phyloP scores from a whole-genome alignment of 53 echinoderm and acorn worm genomes.

The Paracentrotus lividus region DNA sequence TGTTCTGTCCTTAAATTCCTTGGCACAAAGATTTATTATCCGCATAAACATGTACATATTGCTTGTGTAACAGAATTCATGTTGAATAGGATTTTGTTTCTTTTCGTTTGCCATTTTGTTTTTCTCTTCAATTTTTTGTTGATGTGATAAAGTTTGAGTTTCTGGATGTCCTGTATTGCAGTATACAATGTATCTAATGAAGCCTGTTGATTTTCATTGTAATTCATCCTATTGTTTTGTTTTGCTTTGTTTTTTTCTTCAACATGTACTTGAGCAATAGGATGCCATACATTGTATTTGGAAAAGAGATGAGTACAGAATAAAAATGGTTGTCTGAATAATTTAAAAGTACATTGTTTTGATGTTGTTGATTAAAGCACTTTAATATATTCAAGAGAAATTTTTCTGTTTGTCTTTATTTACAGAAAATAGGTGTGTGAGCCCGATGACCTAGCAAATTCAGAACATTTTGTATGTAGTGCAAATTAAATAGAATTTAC shows the following conservation, averaged over 20 bases:
- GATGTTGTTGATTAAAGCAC: conserved; percentile 51
- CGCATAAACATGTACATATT: neutral
- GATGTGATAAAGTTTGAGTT: neutral
- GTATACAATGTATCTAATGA: neutral
- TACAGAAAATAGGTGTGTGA: too few species aligned
- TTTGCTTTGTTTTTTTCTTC: neutral
- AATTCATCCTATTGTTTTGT: neutral
- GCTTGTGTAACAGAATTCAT: neutral
- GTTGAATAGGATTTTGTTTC: neutral
- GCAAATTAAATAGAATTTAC: too few species aligned
- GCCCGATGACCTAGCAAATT: too few species aligned
- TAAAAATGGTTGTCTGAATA: neutral
- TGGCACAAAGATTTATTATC: neutral
- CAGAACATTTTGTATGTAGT: too few species aligned
- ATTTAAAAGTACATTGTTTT: conserved; percentile 10
- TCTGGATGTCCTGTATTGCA: neutral
- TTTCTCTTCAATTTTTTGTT: neutral
- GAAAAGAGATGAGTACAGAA: too few species aligned
- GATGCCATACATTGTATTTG: neutral
- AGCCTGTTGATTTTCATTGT: neutral
- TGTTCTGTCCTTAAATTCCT: neutral
- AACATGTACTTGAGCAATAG: conserved; percentile 36
- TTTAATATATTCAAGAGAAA: conserved; percentile 41
- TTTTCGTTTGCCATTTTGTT: neutral
- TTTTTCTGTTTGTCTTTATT: neutral